Evolutionary conservation across 2,888 invertebrate genomes (phyloP).

Genomic region (Hypomecis punctinalis): DNA sequence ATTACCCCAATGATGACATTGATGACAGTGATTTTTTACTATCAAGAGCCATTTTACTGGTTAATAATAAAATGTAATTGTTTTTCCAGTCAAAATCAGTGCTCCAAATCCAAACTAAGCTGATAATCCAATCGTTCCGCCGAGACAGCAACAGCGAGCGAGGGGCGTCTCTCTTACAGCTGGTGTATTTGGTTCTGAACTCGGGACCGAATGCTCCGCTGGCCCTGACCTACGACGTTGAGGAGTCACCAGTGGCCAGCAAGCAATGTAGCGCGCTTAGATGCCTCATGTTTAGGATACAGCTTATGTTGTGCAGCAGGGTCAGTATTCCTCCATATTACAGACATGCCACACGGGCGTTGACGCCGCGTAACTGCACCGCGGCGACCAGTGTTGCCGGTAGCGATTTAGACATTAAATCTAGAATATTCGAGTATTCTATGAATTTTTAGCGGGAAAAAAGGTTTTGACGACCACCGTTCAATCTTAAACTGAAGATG

Average conservation of each 20-base stretch:
- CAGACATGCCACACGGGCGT: no score
- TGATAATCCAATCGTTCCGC: slow-evolving; percentile 65
- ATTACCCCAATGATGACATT: no score
- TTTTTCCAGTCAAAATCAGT: slow-evolving; percentile 66
- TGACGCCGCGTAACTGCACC: no score
- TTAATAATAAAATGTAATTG: not conserved
- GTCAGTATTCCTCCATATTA: slow-evolving; percentile 52
- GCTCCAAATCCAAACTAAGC: slow-evolving; percentile 66
- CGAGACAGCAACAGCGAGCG: slow-evolving; percentile 64
- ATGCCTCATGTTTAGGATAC: slow-evolving; percentile 75
- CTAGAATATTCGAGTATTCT: no score
- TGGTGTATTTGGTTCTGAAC: slow-evolving; percentile 67
- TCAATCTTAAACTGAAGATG: no score
- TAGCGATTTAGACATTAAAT: no score
- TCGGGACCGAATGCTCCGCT: slow-evolving; percentile 65
- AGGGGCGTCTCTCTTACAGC: slow-evolving; percentile 64
- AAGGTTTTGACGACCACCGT: no score
- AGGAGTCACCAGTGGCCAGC: slow-evolving; percentile 39
- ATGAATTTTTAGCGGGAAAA: no score
- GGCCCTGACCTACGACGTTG: slow-evolving; percentile 56
- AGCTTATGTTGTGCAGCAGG: slow-evolving; percentile 71
- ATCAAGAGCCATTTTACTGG: no score
- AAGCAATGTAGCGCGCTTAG: slow-evolving; percentile 66
- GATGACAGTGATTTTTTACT: no score
- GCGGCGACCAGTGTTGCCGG: no score